Percentiles rank a stretch among this genome's conserved stretches.
phyloP scores from a whole-genome alignment of 2,797 vertebrate species.

The Ctenopoma multispine region DNA sequence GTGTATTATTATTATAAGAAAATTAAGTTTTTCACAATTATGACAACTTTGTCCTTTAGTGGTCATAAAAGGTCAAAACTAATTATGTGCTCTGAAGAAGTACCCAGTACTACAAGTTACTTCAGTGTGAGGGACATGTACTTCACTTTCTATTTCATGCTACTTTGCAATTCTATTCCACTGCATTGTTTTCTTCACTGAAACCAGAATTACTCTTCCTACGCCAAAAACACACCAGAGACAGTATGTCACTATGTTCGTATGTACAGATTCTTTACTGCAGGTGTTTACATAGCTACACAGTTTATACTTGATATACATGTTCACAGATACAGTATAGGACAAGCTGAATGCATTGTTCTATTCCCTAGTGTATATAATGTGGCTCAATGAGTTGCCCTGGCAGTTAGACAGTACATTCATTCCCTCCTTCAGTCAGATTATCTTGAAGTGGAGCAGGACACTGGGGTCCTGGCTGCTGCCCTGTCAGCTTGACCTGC shows the following conservation, averaged over 20 bases:
- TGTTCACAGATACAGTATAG: slow-evolving; percentile 34
- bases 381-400: slow-evolving; percentile 29
- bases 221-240: not conserved
- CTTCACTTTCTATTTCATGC: not conserved
- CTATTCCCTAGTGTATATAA: slow-evolving; percentile 34
- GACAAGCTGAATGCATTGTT: slow-evolving; percentile 32
- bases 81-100: not conserved
- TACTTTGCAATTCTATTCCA: not conserved
- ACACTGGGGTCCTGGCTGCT: slow-evolving; percentile 44
- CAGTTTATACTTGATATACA: slow-evolving; percentile 8
- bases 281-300: slow-evolving; percentile 19
- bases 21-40: not conserved
- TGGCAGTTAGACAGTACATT: slow-evolving; percentile 29
- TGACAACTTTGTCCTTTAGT: not conserved
- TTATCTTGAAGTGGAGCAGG: slow-evolving; percentile 42
- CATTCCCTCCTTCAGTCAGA: slow-evolving; percentile 48
- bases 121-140: not conserved
- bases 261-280: slow-evolving; percentile 9
- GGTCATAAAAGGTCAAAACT: slow-evolving; percentile 3
- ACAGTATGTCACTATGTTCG: slow-evolving; percentile 6
- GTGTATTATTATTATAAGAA: slow-evolving; percentile 2
- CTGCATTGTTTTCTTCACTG: not conserved
- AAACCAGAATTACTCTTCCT: not conserved
- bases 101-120: not conserved
- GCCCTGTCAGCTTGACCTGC: slow-evolving; percentile 77